Evolutionary conservation across 1,140 invertebrate genomes (phyloP), one percentile per base, ranked within the genome.

Genomic region (Dreissena rostriformis): DNA sequence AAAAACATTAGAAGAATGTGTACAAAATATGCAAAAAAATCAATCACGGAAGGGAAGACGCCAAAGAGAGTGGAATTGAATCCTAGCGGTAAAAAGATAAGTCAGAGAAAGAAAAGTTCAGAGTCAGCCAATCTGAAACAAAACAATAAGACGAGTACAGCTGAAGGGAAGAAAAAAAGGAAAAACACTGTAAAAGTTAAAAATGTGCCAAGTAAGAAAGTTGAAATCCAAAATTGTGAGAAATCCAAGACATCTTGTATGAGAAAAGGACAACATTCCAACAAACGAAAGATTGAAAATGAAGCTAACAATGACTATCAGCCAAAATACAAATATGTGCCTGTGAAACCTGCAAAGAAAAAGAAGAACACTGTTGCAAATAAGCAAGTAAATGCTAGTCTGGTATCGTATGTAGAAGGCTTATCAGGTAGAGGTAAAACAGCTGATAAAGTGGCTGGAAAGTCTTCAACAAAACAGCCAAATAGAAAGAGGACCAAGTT

Each of bases 341-440:
- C 74, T 29, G 57, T 66, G 8, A 76, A 76, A 76, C 19, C 53
- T 19, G 6, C 73, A 61, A 28, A 26, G 55, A 75, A 75, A 75
- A 61, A 55, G 61, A 75, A 75, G 55, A 28, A 29, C 0, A 15
- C 22, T 75, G 26, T n/a, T 61, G 8, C 15, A 26, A 55, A 57
- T 19, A 55, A 22, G 22, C 15, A 29, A 22, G n/a, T 28, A 49
- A 14, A n/a, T 71, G 28, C 29, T 22, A 51, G 55, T 26, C 51
- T 57, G 29, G 12, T 29, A 7, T 39, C 55, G 39, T 12, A n/a
- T 57, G 26, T 57, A 26, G 73, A 75, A 24, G 11, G 19, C 55
- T 10, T 49, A 14, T 52, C 22, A 22, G 67, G 67, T 8, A 28
- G 17, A 17, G 24, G 24, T 28, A 68, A 39, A 26, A 68, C 15